Conservation (phyloP, 2,888 invertebrate species). For the Eustalomyia histrio region DNA sequence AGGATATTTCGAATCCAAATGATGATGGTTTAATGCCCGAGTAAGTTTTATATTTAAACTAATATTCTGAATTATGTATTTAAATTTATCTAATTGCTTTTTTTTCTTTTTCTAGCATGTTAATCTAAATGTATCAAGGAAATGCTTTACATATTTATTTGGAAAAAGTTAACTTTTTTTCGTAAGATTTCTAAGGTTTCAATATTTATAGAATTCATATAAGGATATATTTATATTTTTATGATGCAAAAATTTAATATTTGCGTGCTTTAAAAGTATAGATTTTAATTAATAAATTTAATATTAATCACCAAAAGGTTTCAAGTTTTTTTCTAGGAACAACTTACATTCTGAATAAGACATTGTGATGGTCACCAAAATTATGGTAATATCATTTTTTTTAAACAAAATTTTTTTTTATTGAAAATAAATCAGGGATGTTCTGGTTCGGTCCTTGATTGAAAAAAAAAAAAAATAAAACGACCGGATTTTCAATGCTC, state of each 20-base stretch:
- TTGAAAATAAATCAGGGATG: too few species aligned
- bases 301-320: background rate
- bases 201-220: constrained; percentile 22
- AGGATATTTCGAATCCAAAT: constrained; percentile 34
- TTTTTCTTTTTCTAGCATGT: constrained; percentile 67
- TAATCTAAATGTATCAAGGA: constrained; percentile 67
- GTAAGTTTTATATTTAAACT: constrained; percentile 66
- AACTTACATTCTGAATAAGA: too few species aligned
- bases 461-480: too few species aligned
- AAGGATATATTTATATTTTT: constrained; percentile 20
- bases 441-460: too few species aligned
- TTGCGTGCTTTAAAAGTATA: constrained; percentile 35
- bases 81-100: background rate
- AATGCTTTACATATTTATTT: background rate
- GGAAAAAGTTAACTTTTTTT: constrained; percentile 1
- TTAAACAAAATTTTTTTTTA: too few species aligned
- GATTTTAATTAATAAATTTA: constrained; percentile 25
- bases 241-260: constrained; percentile 14
- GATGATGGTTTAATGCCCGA: constrained; percentile 70
- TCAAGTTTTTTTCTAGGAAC: background rate
- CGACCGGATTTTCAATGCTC: too few species aligned
- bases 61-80: background rate
- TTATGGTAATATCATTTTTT: too few species aligned
- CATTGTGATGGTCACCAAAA: too few species aligned
- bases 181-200: constrained; percentile 30